phyloP scores from a whole-genome alignment of 2,113 vertebrate genomes.

The Hippocampus zosterae region DNA sequence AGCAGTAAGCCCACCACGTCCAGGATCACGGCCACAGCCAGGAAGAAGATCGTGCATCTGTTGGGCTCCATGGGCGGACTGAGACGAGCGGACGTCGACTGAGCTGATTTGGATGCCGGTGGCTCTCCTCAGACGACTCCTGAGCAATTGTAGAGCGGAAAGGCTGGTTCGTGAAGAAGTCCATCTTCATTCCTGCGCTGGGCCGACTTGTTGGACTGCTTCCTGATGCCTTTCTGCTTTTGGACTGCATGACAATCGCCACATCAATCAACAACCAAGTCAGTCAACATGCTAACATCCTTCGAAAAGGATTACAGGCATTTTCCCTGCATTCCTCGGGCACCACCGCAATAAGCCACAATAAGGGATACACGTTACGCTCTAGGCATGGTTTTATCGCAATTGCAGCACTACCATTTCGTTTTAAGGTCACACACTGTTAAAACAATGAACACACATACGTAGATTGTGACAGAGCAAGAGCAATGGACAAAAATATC shows the following conservation, averaged over 20 bases:
- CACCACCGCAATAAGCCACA: no score
- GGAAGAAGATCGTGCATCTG: conserved; percentile 52
- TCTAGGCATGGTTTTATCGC: no score
- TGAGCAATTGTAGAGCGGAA: conserved; percentile 1
- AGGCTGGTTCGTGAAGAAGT: conserved; percentile 28
- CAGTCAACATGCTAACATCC: not conserved
- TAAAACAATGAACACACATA: no score
- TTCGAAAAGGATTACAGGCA: no score
- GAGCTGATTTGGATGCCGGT: not conserved
- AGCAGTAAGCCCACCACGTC: conserved; percentile 73
- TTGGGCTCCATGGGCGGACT: conserved; percentile 36
- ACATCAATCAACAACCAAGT: not conserved
- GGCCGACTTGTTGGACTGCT: conserved; percentile 35
- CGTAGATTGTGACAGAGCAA: no score
- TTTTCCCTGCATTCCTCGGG: no score
- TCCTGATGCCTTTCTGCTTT: not conserved
- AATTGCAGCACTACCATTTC: no score
- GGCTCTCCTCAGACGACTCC: conserved; percentile 37
- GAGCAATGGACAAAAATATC: no score
- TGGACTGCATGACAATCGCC: not conserved
- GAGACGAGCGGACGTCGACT: not conserved
- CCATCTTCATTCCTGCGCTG: conserved; percentile 39
- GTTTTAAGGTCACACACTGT: no score
- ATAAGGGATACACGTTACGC: no score
- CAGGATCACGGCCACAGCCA: conserved; percentile 69